Evolutionary conservation across 2,888 invertebrate species (phyloP), one percentile per base, ranked within the genome.

Genomic region (Folsomia manolachei): DNA sequence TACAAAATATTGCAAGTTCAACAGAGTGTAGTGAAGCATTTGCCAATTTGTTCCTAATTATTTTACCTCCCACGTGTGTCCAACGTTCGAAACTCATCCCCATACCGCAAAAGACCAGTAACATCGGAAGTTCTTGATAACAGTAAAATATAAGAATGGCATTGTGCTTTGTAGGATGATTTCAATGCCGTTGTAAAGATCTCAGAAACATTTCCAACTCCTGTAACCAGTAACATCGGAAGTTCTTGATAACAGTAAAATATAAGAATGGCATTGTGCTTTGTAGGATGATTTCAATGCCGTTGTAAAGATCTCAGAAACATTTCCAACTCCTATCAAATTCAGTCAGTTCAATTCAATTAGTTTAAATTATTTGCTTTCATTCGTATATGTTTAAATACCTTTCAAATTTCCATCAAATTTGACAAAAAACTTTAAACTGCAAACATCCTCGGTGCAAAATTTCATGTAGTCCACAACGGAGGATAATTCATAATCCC

Each of bases 61-160:
- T 1, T 11, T 23, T 24, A 78, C 80, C 75, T 77, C 53, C 76
- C 81, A 53, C 77, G 73, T 11, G 77, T 81, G 63, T 81, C 79
- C 27, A 81, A 73, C 53, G 78, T 39, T 53, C 77, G 63, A 11
- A 63, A 69, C n/a, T 78, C 74, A 71, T 81, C 79, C 24, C 79
- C 79, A 7, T 70, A 52, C 61, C 79, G 79, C 11, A 81, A 69
- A 24, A 81, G 69, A 11, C 77, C 53, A 18, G 52, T 69, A 1
- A 78, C 74, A 1, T 71, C 51, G 11, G 51, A 23, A 0, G 73
- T 65, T 19, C 53, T 73, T 24, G 70, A 63, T 9, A 79, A 26
- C 1, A 79, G 69, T 25, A 81, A 74, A 14, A 81, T 73, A 69
- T 81, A 81, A 9, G 71, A 72, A n/a, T 76, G 75, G 70, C 80